Evolutionary conservation across 2,888 invertebrate species (phyloP).

Genomic region (Campoplex capitator): DNA sequence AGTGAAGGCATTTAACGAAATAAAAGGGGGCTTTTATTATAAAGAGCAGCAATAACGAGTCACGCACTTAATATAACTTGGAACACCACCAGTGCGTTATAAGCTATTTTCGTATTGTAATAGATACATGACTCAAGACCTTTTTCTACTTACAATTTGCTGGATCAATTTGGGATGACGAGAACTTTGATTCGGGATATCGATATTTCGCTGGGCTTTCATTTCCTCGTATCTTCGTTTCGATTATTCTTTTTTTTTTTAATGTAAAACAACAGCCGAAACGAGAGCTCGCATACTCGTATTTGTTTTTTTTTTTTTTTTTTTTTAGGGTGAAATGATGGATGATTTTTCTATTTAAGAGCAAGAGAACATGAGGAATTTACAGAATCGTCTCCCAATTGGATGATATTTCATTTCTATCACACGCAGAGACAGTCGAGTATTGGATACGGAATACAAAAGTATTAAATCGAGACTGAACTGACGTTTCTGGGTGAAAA

Average conservation of each 20-base stretch:
- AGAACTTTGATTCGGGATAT: background rate
- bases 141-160: slow-evolving; percentile 8
- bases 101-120: slow-evolving; percentile 25
- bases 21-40: background rate
- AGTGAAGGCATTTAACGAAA: background rate
- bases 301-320: slow-evolving; percentile 21
- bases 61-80: background rate
- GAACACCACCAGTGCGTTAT: background rate
- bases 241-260: background rate
- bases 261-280: slow-evolving; percentile 19
- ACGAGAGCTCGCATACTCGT: slow-evolving; percentile 23
- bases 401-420: slow-evolving; percentile 49
- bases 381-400: slow-evolving; percentile 17
- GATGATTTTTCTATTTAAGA: slow-evolving; percentile 20
- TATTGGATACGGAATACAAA: background rate
- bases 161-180: background rate
- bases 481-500: background rate
- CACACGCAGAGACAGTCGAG: background rate
- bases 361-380: slow-evolving; percentile 38
- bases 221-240: background rate
- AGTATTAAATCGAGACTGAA: background rate
- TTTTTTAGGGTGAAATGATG: slow-evolving; percentile 52
- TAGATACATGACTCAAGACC: slow-evolving; percentile 19
- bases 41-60: background rate
- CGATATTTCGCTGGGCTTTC: background rate